These are phyloP conservation scores for Turritopsis dohrnii DNA, from an alignment of 30 jellyfish, hydroid and myxozoan species.

Conservation along the genomic window DNA sequence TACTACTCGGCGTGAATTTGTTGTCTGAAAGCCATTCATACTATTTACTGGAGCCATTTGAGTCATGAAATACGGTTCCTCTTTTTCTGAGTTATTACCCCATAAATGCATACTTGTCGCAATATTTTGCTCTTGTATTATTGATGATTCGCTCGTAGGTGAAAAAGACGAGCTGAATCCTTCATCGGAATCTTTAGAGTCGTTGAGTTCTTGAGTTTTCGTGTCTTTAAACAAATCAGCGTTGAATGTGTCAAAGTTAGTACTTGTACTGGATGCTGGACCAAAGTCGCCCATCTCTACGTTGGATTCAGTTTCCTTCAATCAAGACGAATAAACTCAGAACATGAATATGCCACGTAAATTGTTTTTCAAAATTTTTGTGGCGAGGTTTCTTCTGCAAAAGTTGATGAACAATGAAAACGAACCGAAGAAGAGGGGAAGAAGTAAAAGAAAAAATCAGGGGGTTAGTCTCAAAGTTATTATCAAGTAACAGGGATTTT, in stretches of 20 bases:
- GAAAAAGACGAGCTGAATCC: slow-evolving; percentile 98
- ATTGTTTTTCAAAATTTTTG: background rate
- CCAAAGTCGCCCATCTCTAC: slow-evolving; percentile 98
- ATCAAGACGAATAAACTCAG: background rate
- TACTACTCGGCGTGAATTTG: slow-evolving; percentile 29
- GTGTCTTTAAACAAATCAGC: slow-evolving; percentile 64
- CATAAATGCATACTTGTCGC: slow-evolving; percentile 74
- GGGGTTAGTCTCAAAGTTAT: slow-evolving; percentile 12
- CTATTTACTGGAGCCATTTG: slow-evolving; percentile 78
- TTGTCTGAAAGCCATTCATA: slow-evolving; percentile 52
- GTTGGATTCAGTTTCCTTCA: background rate
- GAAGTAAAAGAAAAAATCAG: background rate
- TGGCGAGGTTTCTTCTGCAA: slow-evolving; percentile 23
- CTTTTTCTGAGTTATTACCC: slow-evolving; percentile 76
- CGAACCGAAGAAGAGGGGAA: slow-evolving; percentile 43
- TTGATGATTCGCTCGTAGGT: slow-evolving; percentile 97
- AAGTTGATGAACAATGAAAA: slow-evolving; percentile 32
- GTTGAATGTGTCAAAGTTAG: slow-evolving; percentile 71
- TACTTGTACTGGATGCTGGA: slow-evolving; percentile 87
- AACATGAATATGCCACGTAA: slow-evolving; percentile 36
- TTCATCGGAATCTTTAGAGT: slow-evolving; percentile 97
- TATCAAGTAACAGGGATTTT: background rate
- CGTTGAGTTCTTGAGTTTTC: slow-evolving; percentile 77
- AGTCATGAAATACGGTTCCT: slow-evolving; percentile 72
- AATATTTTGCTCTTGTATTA: slow-evolving; percentile 89